Base-by-base conservation (phyloP, 2,113 vertebrate species). In the Ochotona princeps region DNA sequence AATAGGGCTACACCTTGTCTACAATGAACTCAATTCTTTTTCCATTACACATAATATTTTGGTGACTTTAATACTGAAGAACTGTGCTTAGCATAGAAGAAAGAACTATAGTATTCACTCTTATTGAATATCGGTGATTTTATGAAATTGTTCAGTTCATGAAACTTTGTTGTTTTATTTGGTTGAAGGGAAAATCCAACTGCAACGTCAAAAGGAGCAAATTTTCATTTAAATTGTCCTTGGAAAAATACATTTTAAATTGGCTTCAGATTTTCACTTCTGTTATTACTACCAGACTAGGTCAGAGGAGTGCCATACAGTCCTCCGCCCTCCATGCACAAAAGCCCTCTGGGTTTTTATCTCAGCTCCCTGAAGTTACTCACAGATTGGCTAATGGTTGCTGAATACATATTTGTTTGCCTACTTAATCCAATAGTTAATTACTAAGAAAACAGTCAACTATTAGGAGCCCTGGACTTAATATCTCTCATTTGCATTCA, bases 401-500 rank as follows among this genome's bases (percentile, higher is more conserved):
- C 51, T 54, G 65, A 79, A 76, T 57, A 88, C 30, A 38, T 83
- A 54, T 82, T 89, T 86, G 75, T 79, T 87, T 93, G 38, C n/a
- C 44, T 94, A 54, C 21, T 38, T 85, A 83, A 90, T 84, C 83
- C 35, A 76, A 30, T 61, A 76, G 61, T 60, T 96, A 89, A 92
- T 82, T 49, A 74, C 76, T 79, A 76, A 88, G 75, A 73, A 88
- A 95, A 51, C 14, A 76, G 78, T 60, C 76, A 80, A 49, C 86
- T 94, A 92, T 79, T 82, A 95, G 93, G 26, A 96, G 61, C 7
- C 5, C 47, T 81, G 54, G 32, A 78, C 78, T 92, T 89, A 90
- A 35, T 86, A 67, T 63, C 14, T 80, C 91, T 97, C 32, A 74
- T 92, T 86, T 87, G 72, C 70, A 91, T 94, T 90, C 28, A 76